Percentiles rank a stretch among this genome's conserved stretches.
Evolutionary conservation across 1,140 invertebrate species (phyloP).

Genomic region (Battus philenor): DNA sequence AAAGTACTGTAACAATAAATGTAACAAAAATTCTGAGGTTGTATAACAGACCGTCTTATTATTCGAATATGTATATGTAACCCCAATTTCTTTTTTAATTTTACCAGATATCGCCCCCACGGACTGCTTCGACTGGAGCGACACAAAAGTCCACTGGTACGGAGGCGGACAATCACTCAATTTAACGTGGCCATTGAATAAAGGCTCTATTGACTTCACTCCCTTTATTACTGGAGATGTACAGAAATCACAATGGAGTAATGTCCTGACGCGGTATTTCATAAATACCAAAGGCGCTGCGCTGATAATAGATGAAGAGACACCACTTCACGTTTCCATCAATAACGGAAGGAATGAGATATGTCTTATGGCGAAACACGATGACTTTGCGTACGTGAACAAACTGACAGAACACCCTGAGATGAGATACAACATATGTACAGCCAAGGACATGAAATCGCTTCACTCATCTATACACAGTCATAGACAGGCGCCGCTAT

Average conservation of each 20-base stretch:
- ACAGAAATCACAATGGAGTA: constrained; percentile 86
- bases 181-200: constrained; percentile 87
- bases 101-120: constrained; percentile 80
- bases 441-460: constrained; percentile 84
- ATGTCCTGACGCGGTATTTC: constrained; percentile 88
- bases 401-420: constrained; percentile 79
- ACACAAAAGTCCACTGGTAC: constrained; percentile 84
- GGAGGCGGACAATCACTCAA: constrained; percentile 87
- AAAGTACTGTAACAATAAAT: too few species aligned
- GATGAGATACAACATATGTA: constrained; percentile 91
- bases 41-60: too few species aligned
- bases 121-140: constrained; percentile 89
- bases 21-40: too few species aligned
- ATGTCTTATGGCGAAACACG: constrained; percentile 84
- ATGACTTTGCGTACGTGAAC: constrained; percentile 87
- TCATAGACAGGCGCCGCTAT: constrained; percentile 82
- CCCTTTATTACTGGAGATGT: constrained; percentile 90
- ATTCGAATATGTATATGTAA: too few species aligned
- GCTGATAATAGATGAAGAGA: constrained; percentile 84
- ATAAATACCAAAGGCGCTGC: constrained; percentile 90
- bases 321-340: constrained; percentile 87
- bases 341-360: constrained; percentile 81
- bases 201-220: constrained; percentile 81
- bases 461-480: constrained; percentile 81
- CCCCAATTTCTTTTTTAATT: too few species aligned